Conservation (phyloP, 1,140 invertebrate species). For the Tetragonula clypearis region DNA sequence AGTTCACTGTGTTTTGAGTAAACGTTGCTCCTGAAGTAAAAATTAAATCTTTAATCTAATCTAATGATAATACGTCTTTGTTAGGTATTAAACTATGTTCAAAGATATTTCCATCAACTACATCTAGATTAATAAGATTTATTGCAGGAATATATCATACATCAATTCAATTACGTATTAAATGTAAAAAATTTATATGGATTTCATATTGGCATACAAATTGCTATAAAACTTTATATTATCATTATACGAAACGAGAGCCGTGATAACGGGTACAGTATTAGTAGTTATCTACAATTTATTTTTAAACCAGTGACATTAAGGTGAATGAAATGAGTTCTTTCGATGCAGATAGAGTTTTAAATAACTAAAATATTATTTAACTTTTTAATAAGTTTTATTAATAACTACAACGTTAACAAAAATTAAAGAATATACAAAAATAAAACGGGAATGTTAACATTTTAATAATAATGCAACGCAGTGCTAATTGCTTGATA, state of each 20-base stretch:
- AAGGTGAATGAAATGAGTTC: background rate
- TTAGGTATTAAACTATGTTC: background rate
- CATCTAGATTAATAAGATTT: background rate
- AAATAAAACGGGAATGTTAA: background rate
- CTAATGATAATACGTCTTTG: background rate
- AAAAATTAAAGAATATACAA: background rate
- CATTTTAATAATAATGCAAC: constrained; percentile 68
- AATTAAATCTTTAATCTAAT: no score
- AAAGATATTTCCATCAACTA: background rate
- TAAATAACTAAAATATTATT: background rate
- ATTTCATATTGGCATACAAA: no score
- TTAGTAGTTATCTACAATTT: background rate
- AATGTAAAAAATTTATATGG: no score
- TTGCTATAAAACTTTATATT: background rate
- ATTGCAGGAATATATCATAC: background rate
- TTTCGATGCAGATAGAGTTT: background rate
- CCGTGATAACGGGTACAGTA: background rate
- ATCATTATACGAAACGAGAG: background rate
- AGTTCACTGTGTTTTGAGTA: no score
- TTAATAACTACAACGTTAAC: background rate
- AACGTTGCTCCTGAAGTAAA: no score
- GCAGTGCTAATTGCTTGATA: constrained; percentile 82
- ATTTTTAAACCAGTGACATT: background rate
- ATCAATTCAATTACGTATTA: background rate
- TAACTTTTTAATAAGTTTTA: background rate